phyloP scores from a whole-genome alignment of 2,797 vertebrate genomes.

The Leptoclinus maculatus region DNA sequence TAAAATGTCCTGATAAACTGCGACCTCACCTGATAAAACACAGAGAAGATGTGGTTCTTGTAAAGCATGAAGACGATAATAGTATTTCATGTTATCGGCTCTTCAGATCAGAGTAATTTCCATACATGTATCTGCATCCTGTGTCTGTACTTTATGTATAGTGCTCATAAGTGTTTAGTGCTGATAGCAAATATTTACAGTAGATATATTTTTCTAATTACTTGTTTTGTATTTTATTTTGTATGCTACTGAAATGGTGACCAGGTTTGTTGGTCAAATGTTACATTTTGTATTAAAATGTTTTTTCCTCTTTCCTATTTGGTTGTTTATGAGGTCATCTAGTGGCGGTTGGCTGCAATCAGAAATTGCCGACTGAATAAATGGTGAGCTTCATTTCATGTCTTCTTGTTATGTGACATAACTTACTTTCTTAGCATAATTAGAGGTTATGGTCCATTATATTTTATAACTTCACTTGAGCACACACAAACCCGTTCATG shows the following conservation, averaged over 20 bases:
- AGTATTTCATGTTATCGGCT: background rate
- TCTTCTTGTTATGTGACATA: background rate
- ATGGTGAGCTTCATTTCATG: background rate
- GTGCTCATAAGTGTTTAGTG: background rate
- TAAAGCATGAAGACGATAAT: background rate
- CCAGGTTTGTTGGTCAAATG: background rate
- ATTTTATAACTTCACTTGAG: background rate
- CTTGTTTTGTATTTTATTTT: constrained; percentile 17
- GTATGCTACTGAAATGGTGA: constrained; percentile 3
- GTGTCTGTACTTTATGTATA: background rate
- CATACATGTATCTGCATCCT: constrained; percentile 14
- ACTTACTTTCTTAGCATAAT: background rate
- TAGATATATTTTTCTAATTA: constrained; percentile 6
- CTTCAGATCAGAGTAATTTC: background rate
- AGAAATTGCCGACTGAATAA: background rate
- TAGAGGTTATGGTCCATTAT: background rate
- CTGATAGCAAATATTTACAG: constrained; percentile 1
- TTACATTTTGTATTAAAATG: background rate
- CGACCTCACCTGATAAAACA: background rate
- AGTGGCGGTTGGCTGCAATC: constrained; percentile 41
- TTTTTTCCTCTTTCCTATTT: constrained; percentile 18
- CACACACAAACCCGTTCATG: background rate
- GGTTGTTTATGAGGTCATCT: constrained; percentile 51
- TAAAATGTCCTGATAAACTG: background rate
- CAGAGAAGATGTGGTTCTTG: background rate